Conservation (phyloP, 2,797 vertebrate species). For the Oryzias sinensis region DNA sequence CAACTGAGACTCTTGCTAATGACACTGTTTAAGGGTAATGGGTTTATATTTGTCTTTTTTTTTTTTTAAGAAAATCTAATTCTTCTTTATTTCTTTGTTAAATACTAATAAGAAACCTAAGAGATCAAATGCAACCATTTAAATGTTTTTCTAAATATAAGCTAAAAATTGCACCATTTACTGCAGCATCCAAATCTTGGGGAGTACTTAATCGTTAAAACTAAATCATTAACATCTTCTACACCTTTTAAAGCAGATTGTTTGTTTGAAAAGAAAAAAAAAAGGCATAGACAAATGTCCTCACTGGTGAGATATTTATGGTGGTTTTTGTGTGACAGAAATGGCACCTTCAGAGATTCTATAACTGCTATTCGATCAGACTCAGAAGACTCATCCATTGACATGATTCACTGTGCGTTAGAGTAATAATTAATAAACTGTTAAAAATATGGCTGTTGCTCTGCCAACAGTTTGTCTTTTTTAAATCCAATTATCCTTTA, state of each 20-base stretch:
- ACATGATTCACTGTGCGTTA: no score
- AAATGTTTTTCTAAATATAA: conserved; percentile 49
- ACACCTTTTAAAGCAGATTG: no score
- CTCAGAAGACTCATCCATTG: no score
- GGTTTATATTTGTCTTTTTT: conserved; percentile 5
- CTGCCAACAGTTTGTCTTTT: conserved; percentile 1
- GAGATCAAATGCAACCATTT: conserved; percentile 18
- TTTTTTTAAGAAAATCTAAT: conserved; percentile 15
- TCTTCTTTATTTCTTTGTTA: conserved; percentile 49
- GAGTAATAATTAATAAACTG: no score
- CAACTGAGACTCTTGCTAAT: conserved; percentile 92
- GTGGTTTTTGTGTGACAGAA: no score
- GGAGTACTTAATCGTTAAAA: conserved; percentile 23
- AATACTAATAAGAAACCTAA: conserved; percentile 35
- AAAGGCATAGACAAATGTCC: no score
- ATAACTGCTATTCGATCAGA: no score
- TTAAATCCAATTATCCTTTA: no score
- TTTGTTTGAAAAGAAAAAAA: no score
- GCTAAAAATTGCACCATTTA: conserved; percentile 48
- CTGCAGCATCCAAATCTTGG: conserved; percentile 45
- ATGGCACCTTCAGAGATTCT: no score
- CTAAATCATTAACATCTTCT: neutral
- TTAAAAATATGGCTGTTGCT: no score
- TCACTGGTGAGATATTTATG: no score
- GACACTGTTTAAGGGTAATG: conserved; percentile 74